These are phyloP conservation scores for Lipophrys pholis DNA, from an alignment of 2,113 vertebrate species.

Conservation along the genomic window DNA sequence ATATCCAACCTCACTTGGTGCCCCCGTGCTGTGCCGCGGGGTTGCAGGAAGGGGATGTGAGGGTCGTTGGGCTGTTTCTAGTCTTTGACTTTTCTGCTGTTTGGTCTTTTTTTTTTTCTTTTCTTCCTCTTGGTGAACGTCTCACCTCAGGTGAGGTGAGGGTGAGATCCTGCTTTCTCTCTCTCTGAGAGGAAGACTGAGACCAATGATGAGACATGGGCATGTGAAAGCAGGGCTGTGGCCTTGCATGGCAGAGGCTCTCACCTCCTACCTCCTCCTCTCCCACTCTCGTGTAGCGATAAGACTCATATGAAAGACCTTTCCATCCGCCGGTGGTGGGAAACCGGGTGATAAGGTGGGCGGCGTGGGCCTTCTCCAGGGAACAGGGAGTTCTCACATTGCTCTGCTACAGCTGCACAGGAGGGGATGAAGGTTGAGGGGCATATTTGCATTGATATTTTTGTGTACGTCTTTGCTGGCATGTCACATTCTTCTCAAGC, in stretches of 20 bases:
- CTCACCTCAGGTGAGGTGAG: conserved; percentile 5
- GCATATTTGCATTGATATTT: conserved; percentile 16
- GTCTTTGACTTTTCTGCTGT: conserved; percentile 43
- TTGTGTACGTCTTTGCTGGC: conserved; percentile 4
- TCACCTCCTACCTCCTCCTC: conserved; percentile 46
- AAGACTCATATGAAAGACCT: conserved; percentile 74
- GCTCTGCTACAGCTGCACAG: conserved; percentile 59
- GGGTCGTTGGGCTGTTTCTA: conserved; percentile 33
- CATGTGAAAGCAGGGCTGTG: conserved; percentile 57
- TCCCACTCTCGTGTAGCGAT: conserved; percentile 56
- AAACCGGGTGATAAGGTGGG: conserved; percentile 70
- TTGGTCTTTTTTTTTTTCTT: conserved; percentile 11
- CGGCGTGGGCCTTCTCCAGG: conserved; percentile 68
- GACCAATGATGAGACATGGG: conserved; percentile 40
- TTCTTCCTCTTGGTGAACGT: conserved; percentile 13
- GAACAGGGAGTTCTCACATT: conserved; percentile 78
- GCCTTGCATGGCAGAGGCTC: conserved; percentile 47
- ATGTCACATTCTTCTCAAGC: conserved; percentile 32
- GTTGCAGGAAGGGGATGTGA: conserved; percentile 48
- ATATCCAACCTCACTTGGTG: conserved; percentile 9
- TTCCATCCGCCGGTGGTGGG: conserved; percentile 61
- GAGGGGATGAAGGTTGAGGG: conserved; percentile 56
- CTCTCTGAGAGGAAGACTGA: conserved; percentile 2
- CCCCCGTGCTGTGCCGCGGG: conserved; percentile 26
- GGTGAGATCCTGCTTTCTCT: conserved; percentile 26